Conservation (phyloP, 2,797 vertebrate species). For the Oreochromis mossambicus region DNA sequence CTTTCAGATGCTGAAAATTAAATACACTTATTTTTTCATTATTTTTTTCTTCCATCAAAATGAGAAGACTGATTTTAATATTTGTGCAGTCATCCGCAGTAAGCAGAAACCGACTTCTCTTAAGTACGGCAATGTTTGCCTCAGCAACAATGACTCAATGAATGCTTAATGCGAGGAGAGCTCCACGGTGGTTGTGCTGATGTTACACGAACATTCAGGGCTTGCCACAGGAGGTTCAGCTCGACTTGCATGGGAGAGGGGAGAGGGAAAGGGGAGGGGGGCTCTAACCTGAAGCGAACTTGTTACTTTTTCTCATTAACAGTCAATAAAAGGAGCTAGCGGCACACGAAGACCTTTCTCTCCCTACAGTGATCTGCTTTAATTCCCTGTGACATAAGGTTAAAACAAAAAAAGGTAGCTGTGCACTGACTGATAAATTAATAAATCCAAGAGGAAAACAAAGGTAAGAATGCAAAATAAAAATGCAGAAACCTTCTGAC, state of each 20-base stretch:
- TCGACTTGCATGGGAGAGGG: background rate
- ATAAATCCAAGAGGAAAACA: background rate
- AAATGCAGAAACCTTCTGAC: background rate
- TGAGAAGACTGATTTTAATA: background rate
- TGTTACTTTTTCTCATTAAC: conserved; percentile 30
- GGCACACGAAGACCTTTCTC: background rate
- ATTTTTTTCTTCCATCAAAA: background rate
- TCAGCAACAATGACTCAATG: conserved; percentile 16
- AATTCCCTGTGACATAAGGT: background rate
- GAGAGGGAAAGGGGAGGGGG: background rate
- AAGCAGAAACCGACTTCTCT: background rate
- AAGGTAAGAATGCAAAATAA: background rate
- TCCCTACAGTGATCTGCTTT: conserved; percentile 6
- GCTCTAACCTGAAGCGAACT: conserved; percentile 15
- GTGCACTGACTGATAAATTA: background rate
- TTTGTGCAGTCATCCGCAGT: background rate
- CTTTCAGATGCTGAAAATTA: background rate
- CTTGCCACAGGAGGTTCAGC: conserved; percentile 12
- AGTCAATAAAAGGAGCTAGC: conserved; percentile 15
- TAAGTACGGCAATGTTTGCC: conserved; percentile 5
- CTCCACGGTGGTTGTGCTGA: conserved; percentile 36
- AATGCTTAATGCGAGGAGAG: conserved; percentile 44
- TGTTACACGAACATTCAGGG: conserved; percentile 36
- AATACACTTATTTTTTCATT: background rate
- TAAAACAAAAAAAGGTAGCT: background rate